A percentile compares a stretch with the other conserved stretches of the same genome.
Evolutionary conservation across 2,797 vertebrate genomes (phyloP).

Genomic region (Sebastes flavidus): DNA sequence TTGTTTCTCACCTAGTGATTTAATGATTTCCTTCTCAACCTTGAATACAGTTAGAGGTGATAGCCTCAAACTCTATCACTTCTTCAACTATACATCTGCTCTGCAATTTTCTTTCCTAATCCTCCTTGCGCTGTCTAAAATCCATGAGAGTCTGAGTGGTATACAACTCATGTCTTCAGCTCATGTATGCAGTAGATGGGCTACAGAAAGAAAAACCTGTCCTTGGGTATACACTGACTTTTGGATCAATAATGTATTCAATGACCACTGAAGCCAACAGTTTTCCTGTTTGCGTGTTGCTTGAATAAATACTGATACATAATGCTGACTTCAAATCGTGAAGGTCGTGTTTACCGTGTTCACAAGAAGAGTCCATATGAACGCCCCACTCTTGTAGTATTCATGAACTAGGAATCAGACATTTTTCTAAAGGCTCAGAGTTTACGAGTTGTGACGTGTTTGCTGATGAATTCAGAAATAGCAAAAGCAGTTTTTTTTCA

Average conservation of each 20-base stretch:
- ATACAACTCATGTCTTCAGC: not conserved
- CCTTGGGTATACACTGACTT: not conserved
- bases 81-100: not conserved
- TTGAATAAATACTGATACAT: not conserved
- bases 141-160: not conserved
- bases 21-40: constrained; percentile 34
- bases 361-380: not conserved
- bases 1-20: constrained; percentile 15
- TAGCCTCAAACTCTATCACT: not conserved
- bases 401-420: too few relatives aligned
- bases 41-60: constrained; percentile 19
- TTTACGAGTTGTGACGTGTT: not conserved
- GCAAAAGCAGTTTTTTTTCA: not conserved
- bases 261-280: not conserved
- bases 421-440: not conserved
- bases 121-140: not conserved
- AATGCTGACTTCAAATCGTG: not conserved
- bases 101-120: not conserved
- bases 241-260: not conserved
- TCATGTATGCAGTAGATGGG: not conserved
- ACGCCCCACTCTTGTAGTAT: too few relatives aligned
- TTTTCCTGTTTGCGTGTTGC: not conserved
- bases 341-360: not conserved
- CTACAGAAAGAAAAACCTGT: not conserved
- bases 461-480: not conserved